Base-by-base conservation (phyloP, 2,888 invertebrate species). In the Palloptera scutellata region DNA sequence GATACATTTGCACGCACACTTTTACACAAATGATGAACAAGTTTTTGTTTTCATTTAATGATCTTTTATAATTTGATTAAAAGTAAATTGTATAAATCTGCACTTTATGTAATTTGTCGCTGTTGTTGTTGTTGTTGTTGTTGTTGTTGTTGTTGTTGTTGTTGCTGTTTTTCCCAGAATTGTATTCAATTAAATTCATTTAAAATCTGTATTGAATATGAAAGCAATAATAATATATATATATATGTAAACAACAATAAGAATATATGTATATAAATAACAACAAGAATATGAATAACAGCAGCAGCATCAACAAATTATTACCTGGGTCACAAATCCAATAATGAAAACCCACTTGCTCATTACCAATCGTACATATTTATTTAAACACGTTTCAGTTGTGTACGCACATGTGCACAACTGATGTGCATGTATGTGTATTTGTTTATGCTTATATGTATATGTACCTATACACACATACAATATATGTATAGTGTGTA, bases 21-120 rank as follows among this genome's bases (percentile, higher is more conserved):
- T 30, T 4, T 30, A 30, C 30, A 30, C 6, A 30, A 30, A 30
- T 30, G 6, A 2, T 4, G 30, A 30, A 15, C 54, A 54, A 54
- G n/a, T n/a, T 54, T 54, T 54, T 15, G 17, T 10, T 15, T n/a
- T 19, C 8, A 19, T 54, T 54, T 20, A 54, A 54, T 54, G 17
- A n/a, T 6, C 41, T 54, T 40, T n/a, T 17, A 40, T 62, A 45
- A 63, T 42, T 63, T 54, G 45, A 63, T 63, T 63, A 63, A 63
- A 63, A 55, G 42, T 55, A 55, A 63, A 63, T 63, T 55, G 63
- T 17, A 63, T 55, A 55, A 63, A 63, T 63, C 63, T 55, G 45
- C 12, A 20, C 43, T 62, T 62, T 12, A 41, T 62, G 63, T 54
- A 12, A 12, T 41, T 55, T 63, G 54, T 19, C 13, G 20, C 41